Conservation (phyloP, 2,888 invertebrate species). For the Bibio marci region DNA sequence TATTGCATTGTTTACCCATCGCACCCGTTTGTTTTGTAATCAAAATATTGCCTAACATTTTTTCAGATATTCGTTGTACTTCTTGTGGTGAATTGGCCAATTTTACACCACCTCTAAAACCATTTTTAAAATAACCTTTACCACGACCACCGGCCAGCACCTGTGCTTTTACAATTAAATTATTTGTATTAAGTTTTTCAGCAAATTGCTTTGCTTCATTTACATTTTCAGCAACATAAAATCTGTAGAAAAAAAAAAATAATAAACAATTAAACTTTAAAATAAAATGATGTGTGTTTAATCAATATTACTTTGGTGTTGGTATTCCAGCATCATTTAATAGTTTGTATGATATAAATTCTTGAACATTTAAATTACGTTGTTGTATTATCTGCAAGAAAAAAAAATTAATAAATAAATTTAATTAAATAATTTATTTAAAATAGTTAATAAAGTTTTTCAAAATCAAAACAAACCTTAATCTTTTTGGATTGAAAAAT, state of each 20-base stretch:
- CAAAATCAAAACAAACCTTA: too few species aligned
- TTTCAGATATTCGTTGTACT: conserved; percentile 54
- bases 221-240: conserved; percentile 61
- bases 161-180: conserved; percentile 65
- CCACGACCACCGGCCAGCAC: conserved; percentile 59
- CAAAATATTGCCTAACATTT: conserved; percentile 73
- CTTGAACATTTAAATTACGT: not conserved
- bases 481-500: too few species aligned
- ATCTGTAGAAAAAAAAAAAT: conserved; percentile 28
- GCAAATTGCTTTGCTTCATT: conserved; percentile 63
- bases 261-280: too few species aligned
- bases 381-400: not conserved
- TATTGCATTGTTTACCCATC: conserved; percentile 72
- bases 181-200: conserved; percentile 46
- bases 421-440: too few species aligned
- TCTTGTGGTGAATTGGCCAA: conserved; percentile 49
- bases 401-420: not conserved
- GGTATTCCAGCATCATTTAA: not conserved
- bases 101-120: conserved; percentile 58
- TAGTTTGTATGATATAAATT: not conserved
- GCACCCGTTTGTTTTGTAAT: conserved; percentile 88
- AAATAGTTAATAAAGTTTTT: too few species aligned
- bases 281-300: too few species aligned
- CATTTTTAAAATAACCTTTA: conserved; percentile 57
- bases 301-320: not conserved